These are phyloP conservation scores for Holothuria scabra DNA, from an alignment of 53 echinoderm and acorn worm species.

Conservation along the genomic window DNA sequence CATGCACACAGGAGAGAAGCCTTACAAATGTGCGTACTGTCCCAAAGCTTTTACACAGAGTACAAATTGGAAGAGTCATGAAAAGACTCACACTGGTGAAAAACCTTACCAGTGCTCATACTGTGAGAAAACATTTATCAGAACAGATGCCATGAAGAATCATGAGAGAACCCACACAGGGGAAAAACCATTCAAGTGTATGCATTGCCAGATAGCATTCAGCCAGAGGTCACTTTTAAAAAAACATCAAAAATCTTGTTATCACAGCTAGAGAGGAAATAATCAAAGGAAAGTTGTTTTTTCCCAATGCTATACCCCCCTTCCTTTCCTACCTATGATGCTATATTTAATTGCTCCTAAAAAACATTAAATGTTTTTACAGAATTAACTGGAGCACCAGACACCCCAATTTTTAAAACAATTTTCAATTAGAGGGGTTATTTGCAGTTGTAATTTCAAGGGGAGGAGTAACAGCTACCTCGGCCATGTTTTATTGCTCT, in stretches of 20 bases:
- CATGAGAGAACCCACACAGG: conserved; percentile 53
- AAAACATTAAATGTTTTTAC: no score
- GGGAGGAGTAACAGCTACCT: no score
- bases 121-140: conserved; percentile 61
- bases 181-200: conserved; percentile 16
- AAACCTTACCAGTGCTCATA: conserved; percentile 55
- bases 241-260: background rate
- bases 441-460: no score
- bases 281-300: no score
- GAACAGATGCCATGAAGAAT: conserved; percentile 46
- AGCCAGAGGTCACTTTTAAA: background rate
- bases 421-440: no score
- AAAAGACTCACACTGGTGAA: conserved; percentile 63
- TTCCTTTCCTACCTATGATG: no score
- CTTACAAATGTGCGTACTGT: conserved; percentile 57
- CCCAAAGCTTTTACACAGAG: conserved; percentile 56
- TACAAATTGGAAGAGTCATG: conserved; percentile 56
- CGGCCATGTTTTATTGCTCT: no score
- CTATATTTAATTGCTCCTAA: no score
- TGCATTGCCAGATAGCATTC: conserved; percentile 23
- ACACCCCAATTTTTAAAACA: no score
- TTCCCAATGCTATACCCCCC: no score
- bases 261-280: no score
- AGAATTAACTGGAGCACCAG: no score
- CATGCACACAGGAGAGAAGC: conserved; percentile 51